phyloP scores from a whole-genome alignment of 2,113 vertebrate species.

The Clarias batrachus region DNA sequence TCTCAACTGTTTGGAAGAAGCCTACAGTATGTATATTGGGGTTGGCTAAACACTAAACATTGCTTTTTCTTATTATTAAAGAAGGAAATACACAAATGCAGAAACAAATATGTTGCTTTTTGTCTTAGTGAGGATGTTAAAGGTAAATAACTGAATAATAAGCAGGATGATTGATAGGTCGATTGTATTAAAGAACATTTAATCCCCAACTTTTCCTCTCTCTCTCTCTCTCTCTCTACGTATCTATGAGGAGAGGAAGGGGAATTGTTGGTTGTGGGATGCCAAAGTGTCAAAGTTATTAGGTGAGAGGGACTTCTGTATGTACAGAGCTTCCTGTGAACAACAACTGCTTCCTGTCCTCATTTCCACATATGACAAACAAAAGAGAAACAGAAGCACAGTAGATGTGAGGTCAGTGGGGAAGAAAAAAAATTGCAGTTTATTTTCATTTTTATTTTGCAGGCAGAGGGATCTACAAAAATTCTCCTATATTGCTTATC shows the following conservation, averaged over 20 bases:
- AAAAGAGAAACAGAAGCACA: neutral
- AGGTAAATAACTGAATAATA: neutral
- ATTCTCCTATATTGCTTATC: neutral
- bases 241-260: slow-evolving; percentile 58
- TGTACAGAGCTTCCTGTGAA: slow-evolving; percentile 66
- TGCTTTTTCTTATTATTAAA: too few species aligned
- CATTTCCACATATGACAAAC: slow-evolving; percentile 13
- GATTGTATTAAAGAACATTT: neutral
- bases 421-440: neutral
- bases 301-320: slow-evolving; percentile 61
- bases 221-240: neutral
- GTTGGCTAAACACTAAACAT: too few species aligned
- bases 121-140: neutral
- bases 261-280: slow-evolving; percentile 64
- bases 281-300: slow-evolving; percentile 75
- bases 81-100: too few species aligned
- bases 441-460: too few species aligned
- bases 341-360: slow-evolving; percentile 68
- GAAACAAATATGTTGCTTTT: too few species aligned
- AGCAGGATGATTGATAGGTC: neutral
- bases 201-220: neutral
- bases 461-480: neutral
- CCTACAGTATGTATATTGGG: too few species aligned
- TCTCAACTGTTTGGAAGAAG: too few species aligned
- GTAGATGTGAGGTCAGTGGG: neutral